Evolutionary conservation across 2,797 vertebrate species (phyloP).

Genomic region (Chanos chanos): DNA sequence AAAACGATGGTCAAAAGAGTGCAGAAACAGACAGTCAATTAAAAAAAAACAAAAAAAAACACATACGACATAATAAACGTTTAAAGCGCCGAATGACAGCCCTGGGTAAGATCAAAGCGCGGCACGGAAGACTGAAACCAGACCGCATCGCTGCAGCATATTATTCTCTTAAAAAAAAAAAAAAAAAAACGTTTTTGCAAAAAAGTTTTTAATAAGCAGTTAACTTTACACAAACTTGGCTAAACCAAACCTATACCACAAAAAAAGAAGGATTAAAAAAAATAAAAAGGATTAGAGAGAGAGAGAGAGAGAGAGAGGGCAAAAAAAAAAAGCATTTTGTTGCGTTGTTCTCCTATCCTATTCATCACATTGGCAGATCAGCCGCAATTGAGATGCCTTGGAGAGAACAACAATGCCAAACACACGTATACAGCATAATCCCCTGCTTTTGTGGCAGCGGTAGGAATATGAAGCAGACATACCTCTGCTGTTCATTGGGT

Average conservation of each 20-base stretch:
- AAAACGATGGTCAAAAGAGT: constrained; percentile 20
- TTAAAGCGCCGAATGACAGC: constrained; percentile 36
- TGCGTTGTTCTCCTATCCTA: not conserved
- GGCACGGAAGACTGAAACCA: not conserved
- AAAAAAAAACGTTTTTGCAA: constrained; percentile 27
- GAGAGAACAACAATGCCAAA: constrained; percentile 5
- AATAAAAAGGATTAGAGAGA: not conserved
- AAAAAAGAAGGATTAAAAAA: not conserved
- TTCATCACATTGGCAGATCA: not conserved
- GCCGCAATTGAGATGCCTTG: not conserved
- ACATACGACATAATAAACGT: constrained; percentile 39
- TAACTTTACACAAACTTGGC: constrained; percentile 10
- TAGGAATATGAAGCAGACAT: constrained; percentile 36
- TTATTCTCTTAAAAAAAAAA: not conserved
- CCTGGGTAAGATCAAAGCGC: constrained; percentile 36
- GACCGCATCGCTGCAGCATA: not conserved
- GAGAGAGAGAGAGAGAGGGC: too few relatives aligned
- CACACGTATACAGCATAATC: constrained; percentile 2
- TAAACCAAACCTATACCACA: not conserved
- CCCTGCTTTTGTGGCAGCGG: constrained; percentile 1
- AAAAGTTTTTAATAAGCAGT: constrained; percentile 9
- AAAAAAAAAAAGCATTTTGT: not conserved
- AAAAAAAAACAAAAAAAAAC: constrained; percentile 18
- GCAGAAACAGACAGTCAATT: constrained; percentile 21
- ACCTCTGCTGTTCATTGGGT: constrained; percentile 56